phyloP scores from a whole-genome alignment of 1,140 invertebrate genomes.

The Cheumatopsyche charites region DNA sequence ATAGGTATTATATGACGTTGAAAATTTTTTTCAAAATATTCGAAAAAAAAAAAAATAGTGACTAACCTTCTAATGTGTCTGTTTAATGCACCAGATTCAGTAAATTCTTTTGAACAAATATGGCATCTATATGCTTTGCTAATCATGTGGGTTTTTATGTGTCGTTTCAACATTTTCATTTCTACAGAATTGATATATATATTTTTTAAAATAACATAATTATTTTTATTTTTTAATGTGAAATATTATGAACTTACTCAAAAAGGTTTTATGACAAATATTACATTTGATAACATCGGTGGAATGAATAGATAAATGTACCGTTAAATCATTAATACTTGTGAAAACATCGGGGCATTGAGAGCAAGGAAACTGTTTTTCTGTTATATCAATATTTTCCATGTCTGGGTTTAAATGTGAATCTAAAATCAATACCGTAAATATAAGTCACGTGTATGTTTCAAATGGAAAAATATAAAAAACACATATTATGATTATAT shows the following conservation, averaged over 20 bases:
- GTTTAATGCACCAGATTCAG: constrained; percentile 35
- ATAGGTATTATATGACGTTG: neutral
- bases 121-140: constrained; percentile 40
- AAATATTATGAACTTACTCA: constrained; percentile 26
- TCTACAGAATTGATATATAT: constrained; percentile 33
- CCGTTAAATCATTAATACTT: constrained; percentile 25
- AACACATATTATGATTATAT: no score
- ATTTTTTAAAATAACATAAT: constrained; percentile 9
- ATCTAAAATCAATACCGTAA: no score
- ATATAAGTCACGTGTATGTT: no score
- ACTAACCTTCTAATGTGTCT: constrained; percentile 43
- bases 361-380: constrained; percentile 29
- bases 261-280: constrained; percentile 39
- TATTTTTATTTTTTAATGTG: neutral
- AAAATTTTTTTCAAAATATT: neutral
- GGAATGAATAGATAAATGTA: constrained; percentile 41
- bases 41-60: constrained; percentile 22
- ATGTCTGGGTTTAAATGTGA: neutral
- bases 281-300: constrained; percentile 35
- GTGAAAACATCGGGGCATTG: constrained; percentile 38
- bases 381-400: neutral
- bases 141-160: constrained; percentile 43
- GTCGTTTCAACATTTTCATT: constrained; percentile 36
- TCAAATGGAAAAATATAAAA: no score
- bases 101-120: constrained; percentile 43